Evolutionary conservation across 2,113 vertebrate species (phyloP), one percentile per base, ranked within the genome.

Genomic region (Chamaea fasciata): DNA sequence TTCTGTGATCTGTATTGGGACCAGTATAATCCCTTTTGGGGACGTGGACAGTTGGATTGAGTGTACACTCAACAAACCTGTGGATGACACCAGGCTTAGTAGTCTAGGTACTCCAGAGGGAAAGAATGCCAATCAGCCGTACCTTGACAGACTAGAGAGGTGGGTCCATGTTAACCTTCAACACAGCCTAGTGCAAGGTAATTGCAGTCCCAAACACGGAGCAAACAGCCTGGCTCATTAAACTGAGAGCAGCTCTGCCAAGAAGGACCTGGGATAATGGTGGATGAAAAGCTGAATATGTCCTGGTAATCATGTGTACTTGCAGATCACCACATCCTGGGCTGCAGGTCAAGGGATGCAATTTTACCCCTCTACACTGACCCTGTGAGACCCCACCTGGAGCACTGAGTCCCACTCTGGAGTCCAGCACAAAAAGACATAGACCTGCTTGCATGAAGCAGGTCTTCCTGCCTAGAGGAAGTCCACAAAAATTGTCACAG

Each of bases 1-100:
- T 8, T 57, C 8, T 21, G 7, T 27, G 22, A 4, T 28, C 53
- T 2, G 0, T 64, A 37, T 0, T 50, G 7, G n/a, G 16, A 35
- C 12, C 14, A 67, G 27, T 68, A 35, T 18, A 42, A 62, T 39
- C 22, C 60, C 87, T 62, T 8, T 5, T 2, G 4, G 24, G 7
- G 23, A 52, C 33, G 18, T 7, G 27, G 35, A 31, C 20, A 12
- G 16, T 52, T 5, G 8, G 17, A n/a, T 11, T 74, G 41, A 60
- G 22, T 15, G 5, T 12, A n/a, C 20, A 20, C 17, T 50, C 26
- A 26, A 22, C 11, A 55, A 42, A 13, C 23, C 28, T 85, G 41
- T 6, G 0, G 5, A 30, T 60, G 7, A 56, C 9, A 24, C 19
- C 37, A 44, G 37, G 21, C 3, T 63, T 27, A 24, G 35, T 49